These are phyloP conservation scores for Tineola bisselliella DNA, from an alignment of 2,888 invertebrate species.

Conservation along the genomic window DNA sequence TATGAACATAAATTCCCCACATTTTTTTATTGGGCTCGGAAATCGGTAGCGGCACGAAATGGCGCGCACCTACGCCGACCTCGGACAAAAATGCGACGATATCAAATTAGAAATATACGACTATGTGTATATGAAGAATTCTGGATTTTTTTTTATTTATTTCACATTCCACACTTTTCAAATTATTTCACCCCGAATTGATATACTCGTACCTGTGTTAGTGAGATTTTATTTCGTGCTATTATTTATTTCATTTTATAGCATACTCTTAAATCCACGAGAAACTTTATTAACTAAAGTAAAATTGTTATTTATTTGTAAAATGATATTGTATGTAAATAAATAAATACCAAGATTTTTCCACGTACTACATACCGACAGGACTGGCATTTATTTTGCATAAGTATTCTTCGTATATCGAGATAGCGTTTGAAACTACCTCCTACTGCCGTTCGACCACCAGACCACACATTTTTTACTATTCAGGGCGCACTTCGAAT, in stretches of 20 bases:
- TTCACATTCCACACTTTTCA: not conserved
- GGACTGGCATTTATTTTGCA: too few species aligned
- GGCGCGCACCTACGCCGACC: constrained; percentile 17
- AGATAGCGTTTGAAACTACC: too few species aligned
- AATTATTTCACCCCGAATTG: not conserved
- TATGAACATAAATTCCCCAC: constrained; percentile 41
- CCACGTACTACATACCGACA: too few species aligned
- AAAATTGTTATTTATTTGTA: not conserved
- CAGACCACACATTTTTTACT: too few species aligned
- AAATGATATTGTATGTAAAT: too few species aligned
- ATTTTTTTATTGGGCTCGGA: constrained; percentile 45
- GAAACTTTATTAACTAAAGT: not conserved
- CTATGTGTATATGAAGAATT: not conserved
- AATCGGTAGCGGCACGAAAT: constrained; percentile 47
- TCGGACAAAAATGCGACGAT: constrained; percentile 7
- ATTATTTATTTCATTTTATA: not conserved
- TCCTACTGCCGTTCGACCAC: too few species aligned
- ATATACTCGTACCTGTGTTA: not conserved
- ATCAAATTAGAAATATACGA: constrained; percentile 8
- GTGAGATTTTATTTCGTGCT: not conserved
- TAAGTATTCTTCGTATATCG: too few species aligned
- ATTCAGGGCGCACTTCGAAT: too few species aligned
- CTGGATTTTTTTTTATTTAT: not conserved
- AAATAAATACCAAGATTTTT: too few species aligned
- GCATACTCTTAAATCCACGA: not conserved